phyloP scores from a whole-genome alignment of 2,113 vertebrate genomes.

The Terrapene triunguis region DNA sequence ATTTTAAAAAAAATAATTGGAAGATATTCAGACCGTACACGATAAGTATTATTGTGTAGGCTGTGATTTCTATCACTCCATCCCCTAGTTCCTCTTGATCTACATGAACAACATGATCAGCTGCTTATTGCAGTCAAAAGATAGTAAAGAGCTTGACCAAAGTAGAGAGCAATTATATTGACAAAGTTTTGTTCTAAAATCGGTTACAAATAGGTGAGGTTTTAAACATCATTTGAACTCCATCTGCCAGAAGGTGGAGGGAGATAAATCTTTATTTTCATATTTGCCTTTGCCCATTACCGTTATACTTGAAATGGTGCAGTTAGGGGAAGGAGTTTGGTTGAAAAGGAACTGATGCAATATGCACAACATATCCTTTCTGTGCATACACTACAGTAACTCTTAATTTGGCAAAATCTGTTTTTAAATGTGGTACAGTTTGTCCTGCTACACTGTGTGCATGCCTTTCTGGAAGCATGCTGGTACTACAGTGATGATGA shows the following conservation, averaged over 20 bases:
- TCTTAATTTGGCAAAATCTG: not conserved
- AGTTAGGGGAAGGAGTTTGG: not conserved
- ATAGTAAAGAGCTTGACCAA: not conserved
- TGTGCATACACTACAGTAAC: not conserved
- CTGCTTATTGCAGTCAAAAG: not conserved
- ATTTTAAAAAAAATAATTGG: not conserved
- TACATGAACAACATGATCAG: not conserved
- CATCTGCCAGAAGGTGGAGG: not conserved
- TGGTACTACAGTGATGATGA: not conserved
- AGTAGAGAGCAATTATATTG: not conserved
- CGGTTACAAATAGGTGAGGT: not conserved
- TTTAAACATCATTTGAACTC: not conserved
- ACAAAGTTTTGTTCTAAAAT: not conserved
- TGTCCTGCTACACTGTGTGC: not conserved
- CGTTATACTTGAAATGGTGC: not conserved
- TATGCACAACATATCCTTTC: not conserved
- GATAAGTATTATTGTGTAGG: not conserved
- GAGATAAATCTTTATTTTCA: not conserved
- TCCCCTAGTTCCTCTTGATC: not conserved
- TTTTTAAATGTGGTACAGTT: constrained; percentile 14
- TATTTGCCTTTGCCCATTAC: not conserved
- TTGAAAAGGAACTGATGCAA: not conserved
- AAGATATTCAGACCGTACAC: not conserved
- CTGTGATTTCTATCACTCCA: not conserved
- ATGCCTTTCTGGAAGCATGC: not conserved